Conservation (phyloP, 2,113 vertebrate species). For the Ameiurus melas region DNA sequence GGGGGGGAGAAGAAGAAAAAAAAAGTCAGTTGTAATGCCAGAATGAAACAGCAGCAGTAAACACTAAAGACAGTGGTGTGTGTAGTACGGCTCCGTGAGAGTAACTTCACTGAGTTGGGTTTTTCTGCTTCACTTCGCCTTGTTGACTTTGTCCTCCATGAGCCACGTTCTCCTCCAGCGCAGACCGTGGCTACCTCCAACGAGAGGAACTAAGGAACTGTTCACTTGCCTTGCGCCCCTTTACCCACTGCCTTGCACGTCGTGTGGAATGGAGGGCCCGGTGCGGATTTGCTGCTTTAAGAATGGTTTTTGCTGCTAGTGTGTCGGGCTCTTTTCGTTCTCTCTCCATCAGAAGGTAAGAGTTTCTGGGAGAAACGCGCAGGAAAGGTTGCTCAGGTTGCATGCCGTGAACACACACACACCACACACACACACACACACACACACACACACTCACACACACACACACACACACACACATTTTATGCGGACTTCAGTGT, state of each 20-base stretch:
- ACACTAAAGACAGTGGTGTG: not conserved
- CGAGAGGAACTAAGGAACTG: not conserved
- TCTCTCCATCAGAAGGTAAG: slow-evolving; percentile 74
- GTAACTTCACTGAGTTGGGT: slow-evolving; percentile 46
- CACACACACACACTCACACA: not conserved
- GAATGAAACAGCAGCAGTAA: slow-evolving; percentile 23
- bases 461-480: not conserved
- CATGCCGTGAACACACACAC: not conserved
- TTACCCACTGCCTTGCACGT: slow-evolving; percentile 55
- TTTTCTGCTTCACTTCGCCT: slow-evolving; percentile 32
- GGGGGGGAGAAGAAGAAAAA: not conserved
- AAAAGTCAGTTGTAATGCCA: slow-evolving; percentile 34
- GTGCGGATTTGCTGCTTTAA: slow-evolving; percentile 71
- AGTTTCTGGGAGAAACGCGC: not conserved
- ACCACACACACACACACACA: no score
- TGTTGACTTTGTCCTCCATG: slow-evolving; percentile 28
- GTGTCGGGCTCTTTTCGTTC: slow-evolving; percentile 60
- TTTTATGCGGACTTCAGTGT: not conserved
- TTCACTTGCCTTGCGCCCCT: slow-evolving; percentile 26
- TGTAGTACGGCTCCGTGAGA: not conserved
- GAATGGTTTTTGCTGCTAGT: slow-evolving; percentile 69
- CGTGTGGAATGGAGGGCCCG: slow-evolving; percentile 78
- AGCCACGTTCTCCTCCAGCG: not conserved
- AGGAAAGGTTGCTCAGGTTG: not conserved
- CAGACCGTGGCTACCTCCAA: not conserved